Percentiles rank a stretch among this genome's conserved stretches.
Evolutionary conservation across 2,113 vertebrate species (phyloP).

Genomic region (Ranitomeya variabilis): DNA sequence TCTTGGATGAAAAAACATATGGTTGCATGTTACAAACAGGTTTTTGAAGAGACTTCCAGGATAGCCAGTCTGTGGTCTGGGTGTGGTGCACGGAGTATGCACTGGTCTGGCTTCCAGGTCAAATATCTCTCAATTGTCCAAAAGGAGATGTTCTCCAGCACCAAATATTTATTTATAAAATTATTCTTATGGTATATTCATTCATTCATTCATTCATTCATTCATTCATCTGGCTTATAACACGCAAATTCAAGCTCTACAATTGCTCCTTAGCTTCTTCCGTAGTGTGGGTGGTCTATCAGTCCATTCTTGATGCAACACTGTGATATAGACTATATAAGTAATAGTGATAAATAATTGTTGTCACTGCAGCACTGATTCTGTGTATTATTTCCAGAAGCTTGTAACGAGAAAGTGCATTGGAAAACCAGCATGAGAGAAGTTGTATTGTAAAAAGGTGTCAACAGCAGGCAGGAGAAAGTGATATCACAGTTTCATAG

Average conservation of each 20-base stretch:
- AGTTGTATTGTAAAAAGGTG: conserved; percentile 4
- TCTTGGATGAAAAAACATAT: too few species aligned
- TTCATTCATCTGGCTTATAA: not conserved
- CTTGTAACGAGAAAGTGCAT: not conserved
- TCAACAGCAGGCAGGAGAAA: not conserved
- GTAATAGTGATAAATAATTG: not conserved
- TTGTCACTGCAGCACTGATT: not conserved
- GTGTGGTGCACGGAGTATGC: too few species aligned
- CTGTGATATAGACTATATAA: not conserved
- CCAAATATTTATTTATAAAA: too few species aligned
- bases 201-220: not conserved
- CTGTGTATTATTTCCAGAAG: not conserved
- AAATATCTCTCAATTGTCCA: too few species aligned
- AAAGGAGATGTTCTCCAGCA: too few species aligned
- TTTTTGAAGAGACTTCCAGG: too few species aligned
- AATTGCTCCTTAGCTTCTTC: not conserved
- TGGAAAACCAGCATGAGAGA: not conserved
- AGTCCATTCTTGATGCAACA: not conserved
- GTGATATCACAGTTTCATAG: conserved; percentile 20
- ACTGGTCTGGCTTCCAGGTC: too few species aligned
- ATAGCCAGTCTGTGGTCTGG: too few species aligned
- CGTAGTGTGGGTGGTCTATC: not conserved
- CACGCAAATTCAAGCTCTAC: not conserved
- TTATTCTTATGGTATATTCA: too few species aligned
- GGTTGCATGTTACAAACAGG: too few species aligned